Percentiles rank a stretch among this genome's conserved stretches.
phyloP scores from a whole-genome alignment of 2,113 vertebrate species.

The Nettapus auritus region DNA sequence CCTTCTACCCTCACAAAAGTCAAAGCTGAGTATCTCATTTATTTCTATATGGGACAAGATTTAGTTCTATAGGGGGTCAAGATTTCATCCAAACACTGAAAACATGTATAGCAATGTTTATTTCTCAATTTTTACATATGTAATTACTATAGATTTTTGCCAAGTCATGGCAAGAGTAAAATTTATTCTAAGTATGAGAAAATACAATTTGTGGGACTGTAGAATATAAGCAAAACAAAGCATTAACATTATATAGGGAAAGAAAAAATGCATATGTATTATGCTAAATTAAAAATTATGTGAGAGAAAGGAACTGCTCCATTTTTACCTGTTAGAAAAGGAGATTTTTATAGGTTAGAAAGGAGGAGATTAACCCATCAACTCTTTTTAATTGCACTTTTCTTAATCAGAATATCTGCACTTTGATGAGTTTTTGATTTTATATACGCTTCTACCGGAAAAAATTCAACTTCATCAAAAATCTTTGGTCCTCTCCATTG shows the following conservation, averaged over 20 bases:
- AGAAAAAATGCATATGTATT: not conserved
- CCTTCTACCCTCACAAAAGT: not conserved
- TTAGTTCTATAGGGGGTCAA: not conserved
- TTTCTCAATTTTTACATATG: not conserved
- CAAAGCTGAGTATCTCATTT: not conserved
- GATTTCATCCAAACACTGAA: not conserved
- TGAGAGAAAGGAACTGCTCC: not conserved
- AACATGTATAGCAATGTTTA: not conserved
- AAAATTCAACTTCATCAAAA: not conserved
- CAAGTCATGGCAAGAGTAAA: not conserved
- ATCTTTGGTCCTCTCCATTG: not conserved
- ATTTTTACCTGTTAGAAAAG: not conserved
- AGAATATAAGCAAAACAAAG: not conserved
- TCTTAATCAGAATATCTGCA: not conserved
- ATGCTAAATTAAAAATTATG: not conserved
- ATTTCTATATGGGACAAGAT: not conserved
- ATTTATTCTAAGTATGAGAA: not conserved
- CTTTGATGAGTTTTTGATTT: not conserved
- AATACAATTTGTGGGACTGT: not conserved
- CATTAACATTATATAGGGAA: not conserved
- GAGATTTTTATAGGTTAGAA: no score
- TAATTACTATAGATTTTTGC: not conserved
- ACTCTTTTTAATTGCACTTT: not conserved
- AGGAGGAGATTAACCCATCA: not conserved
- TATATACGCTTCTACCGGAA: not conserved